Conservation (phyloP, 2,797 vertebrate genomes). For the Gila robusta region DNA sequence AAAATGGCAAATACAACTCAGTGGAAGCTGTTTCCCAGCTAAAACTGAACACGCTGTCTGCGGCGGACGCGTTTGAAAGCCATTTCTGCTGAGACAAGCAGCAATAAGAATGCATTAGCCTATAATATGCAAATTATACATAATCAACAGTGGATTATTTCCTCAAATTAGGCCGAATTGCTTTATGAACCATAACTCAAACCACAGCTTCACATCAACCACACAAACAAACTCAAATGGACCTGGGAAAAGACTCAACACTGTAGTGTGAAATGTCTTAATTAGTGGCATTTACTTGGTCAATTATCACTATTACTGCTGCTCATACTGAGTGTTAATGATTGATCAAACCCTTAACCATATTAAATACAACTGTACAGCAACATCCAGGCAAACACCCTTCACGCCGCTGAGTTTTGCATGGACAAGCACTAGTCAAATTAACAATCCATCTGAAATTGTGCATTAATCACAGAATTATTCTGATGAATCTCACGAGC, state of each 20-base stretch:
- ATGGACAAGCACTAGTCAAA: not conserved
- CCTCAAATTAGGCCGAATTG: not conserved
- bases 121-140: slow-evolving; percentile 7
- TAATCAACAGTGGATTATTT: not conserved
- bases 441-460: not conserved
- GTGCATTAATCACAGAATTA: slow-evolving; percentile 1
- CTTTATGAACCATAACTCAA: slow-evolving; percentile 20
- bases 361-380: not conserved
- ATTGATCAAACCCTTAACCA: no score
- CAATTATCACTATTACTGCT: not conserved
- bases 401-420: not conserved
- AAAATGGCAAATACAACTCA: not conserved
- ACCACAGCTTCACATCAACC: not conserved
- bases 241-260: not conserved
- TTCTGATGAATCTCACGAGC: not conserved
- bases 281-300: not conserved
- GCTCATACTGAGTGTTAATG: not conserved
- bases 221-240: slow-evolving; percentile 6
- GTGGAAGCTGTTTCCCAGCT: slow-evolving; percentile 1
- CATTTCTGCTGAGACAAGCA: slow-evolving; percentile 24
- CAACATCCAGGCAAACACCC: not conserved
- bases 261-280: not conserved
- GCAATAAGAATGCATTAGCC: not conserved
- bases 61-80: not conserved
- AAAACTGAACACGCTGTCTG: not conserved